Percentiles rank a stretch among this genome's conserved stretches.
Evolutionary conservation across 2,113 vertebrate species (phyloP).

Genomic region (Blennius ocellaris): DNA sequence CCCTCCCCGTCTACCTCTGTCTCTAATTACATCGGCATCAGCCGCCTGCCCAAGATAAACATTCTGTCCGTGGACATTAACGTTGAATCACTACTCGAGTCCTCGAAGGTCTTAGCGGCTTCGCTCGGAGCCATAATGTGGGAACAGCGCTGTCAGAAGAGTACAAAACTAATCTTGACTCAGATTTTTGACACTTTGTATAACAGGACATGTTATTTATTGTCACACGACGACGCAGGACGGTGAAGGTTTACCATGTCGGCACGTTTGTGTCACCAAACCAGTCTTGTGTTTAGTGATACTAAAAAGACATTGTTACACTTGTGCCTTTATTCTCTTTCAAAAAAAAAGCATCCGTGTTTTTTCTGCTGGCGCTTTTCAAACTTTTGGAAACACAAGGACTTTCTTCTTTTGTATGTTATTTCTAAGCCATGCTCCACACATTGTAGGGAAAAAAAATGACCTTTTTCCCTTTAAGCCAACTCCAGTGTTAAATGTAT

Average conservation of each 20-base stretch:
- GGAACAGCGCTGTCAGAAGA: not conserved
- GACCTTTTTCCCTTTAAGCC: not conserved
- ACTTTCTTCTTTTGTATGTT: constrained; percentile 32
- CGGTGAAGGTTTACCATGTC: constrained; percentile 3
- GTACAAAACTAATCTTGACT: not conserved
- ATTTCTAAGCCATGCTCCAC: constrained; percentile 27
- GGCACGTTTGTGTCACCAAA: not conserved
- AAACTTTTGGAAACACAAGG: constrained; percentile 28
- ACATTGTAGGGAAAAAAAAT: constrained; percentile 6
- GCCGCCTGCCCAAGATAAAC: constrained; percentile 1
- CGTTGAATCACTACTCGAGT: constrained; percentile 33
- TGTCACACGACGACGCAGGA: constrained; percentile 20
- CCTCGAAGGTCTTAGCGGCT: constrained; percentile 19
- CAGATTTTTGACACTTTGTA: constrained; percentile 18
- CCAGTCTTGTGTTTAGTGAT: constrained; percentile 14
- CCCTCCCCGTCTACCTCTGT: constrained; percentile 13
- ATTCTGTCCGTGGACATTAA: constrained; percentile 5
- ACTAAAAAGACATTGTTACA: constrained; percentile 40
- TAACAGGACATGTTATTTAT: constrained; percentile 35
- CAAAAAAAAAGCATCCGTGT: constrained; percentile 26
- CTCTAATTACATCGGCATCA: constrained; percentile 12
- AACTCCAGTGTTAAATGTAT: constrained; percentile 37
- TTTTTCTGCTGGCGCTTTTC: constrained; percentile 43
- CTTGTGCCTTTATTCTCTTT: constrained; percentile 62
- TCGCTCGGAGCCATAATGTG: not conserved